Conservation (phyloP, 2,797 vertebrate species). For the Poeciliopsis infans region DNA sequence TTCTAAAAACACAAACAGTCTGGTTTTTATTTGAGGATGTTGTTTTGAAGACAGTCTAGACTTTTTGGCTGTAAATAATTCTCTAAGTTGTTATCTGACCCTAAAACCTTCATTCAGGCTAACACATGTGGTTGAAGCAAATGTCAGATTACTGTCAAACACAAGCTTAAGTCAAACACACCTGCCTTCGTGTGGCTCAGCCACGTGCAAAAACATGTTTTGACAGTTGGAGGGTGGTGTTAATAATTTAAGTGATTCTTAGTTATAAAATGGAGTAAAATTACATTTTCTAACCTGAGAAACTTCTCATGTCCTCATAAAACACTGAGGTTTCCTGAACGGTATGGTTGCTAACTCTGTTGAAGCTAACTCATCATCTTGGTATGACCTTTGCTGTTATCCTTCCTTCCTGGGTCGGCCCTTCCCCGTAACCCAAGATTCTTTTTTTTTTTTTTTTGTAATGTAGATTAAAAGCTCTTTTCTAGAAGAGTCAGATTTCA, state of each 20-base stretch:
- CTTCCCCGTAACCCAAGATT: background rate
- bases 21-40: background rate
- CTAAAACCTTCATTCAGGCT: background rate
- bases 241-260: background rate
- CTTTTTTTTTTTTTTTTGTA: background rate
- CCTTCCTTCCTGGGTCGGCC: background rate
- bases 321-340: background rate
- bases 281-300: background rate
- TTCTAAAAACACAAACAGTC: background rate
- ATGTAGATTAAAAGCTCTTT: background rate
- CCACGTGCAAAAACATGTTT: background rate
- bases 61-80: background rate
- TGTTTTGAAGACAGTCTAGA: background rate
- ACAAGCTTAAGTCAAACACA: background rate
- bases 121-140: background rate
- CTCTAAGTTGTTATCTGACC: background rate
- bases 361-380: background rate
- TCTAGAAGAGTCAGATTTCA: background rate
- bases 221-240: background rate
- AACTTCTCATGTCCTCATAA: background rate
- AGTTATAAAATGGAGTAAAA: background rate
- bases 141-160: background rate
- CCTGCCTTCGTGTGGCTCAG: background rate
- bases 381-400: background rate
- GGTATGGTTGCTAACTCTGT: background rate